Evolutionary conservation across 2,888 invertebrate species (phyloP).

Genomic region (Oscheius sp.): DNA sequence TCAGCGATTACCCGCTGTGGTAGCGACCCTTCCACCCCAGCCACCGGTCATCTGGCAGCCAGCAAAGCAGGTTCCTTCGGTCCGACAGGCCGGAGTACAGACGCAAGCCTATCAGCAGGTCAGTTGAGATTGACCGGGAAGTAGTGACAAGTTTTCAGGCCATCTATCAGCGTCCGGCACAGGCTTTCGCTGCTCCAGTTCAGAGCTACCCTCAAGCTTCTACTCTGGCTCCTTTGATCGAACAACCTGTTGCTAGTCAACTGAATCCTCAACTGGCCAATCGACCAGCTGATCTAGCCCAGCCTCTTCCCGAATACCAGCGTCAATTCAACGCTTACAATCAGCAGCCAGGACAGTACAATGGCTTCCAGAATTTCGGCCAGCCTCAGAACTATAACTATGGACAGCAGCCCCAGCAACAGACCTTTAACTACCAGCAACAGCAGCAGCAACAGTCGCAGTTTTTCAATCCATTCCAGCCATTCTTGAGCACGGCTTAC

Average conservation of each 20-base stretch:
- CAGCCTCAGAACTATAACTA: conserved; percentile 14
- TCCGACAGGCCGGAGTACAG: conserved; percentile 30
- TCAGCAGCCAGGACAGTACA: conserved; percentile 28
- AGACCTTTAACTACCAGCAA: conserved; percentile 10
- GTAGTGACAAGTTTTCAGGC: conserved; percentile 3
- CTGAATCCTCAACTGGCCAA: conserved; percentile 45
- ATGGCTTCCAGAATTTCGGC: not conserved
- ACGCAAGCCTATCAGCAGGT: conserved; percentile 30
- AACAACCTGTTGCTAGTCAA: conserved; percentile 46
- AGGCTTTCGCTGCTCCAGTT: conserved; percentile 18
- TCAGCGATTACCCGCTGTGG: not conserved
- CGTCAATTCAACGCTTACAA: conserved; percentile 28
- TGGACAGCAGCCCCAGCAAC: conserved; percentile 27
- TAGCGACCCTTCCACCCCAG: conserved; percentile 4
- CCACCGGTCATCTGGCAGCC: conserved; percentile 14
- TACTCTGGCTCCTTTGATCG: conserved; percentile 55
- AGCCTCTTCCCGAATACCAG: conserved; percentile 54
- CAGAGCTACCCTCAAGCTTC: conserved; percentile 42
- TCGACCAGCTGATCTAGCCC: conserved; percentile 54
- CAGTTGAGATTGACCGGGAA: not conserved
- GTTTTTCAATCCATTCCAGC: conserved; percentile 68
- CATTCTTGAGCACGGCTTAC: conserved; percentile 57
- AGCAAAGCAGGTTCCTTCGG: conserved; percentile 14
- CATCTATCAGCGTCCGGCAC: not conserved
- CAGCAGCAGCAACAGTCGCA: conserved; percentile 38